Percentiles rank a stretch among this genome's conserved stretches.
Conservation (phyloP, 2,888 invertebrate species). For the Zele albiditarsus region DNA sequence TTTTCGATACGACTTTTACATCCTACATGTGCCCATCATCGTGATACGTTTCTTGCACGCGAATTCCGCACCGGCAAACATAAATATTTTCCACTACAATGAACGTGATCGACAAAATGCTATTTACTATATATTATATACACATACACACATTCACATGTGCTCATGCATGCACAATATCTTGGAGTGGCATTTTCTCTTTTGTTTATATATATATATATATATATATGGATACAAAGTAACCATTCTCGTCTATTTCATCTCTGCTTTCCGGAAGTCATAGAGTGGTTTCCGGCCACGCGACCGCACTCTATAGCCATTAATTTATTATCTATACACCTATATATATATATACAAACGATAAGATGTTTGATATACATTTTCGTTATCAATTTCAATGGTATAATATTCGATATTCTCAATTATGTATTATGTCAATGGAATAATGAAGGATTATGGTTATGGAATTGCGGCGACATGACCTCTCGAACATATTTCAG, state of each 20-base stretch:
- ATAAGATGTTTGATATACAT: too few relatives aligned
- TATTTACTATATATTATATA: conserved; percentile 18
- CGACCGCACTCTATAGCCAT: conserved; percentile 53
- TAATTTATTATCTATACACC: too few relatives aligned
- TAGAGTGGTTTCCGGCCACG: conserved; percentile 61
- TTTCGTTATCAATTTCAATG: too few relatives aligned
- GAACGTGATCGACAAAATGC: conserved; percentile 40
- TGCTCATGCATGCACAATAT: background rate
- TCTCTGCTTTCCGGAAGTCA: conserved; percentile 36
- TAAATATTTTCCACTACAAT: conserved; percentile 69
- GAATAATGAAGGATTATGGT: too few relatives aligned
- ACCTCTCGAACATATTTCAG: conserved; percentile 19
- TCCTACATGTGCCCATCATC: background rate
- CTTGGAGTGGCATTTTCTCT: background rate
- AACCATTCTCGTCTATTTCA: conserved; percentile 28
- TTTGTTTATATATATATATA: conserved; percentile 13
- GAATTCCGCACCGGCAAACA: conserved; percentile 46
- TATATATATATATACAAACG: too few relatives aligned
- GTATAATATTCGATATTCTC: too few relatives aligned
- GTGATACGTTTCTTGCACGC: background rate
- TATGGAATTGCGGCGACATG: background rate
- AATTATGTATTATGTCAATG: too few relatives aligned
- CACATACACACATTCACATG: conserved; percentile 7
- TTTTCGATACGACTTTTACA: conserved; percentile 31
- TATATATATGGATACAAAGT: background rate